Evolutionary conservation across 2,888 invertebrate genomes (phyloP).

Genomic region (Xanthia togata): DNA sequence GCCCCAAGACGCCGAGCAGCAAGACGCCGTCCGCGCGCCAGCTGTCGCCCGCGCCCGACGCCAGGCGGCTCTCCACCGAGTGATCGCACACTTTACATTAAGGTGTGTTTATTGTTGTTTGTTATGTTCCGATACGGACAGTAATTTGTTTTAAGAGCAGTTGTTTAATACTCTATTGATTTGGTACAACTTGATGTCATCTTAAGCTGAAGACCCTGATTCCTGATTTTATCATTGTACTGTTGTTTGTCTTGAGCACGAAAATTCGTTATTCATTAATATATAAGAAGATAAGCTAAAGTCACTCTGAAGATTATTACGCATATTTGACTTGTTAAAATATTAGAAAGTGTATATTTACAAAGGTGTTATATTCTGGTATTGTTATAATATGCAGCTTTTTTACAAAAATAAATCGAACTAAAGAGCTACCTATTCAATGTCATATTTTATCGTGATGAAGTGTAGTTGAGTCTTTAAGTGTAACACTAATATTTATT

Average conservation of each 20-base stretch:
- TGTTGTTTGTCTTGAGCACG: constrained; percentile 38
- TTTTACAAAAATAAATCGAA: constrained; percentile 16
- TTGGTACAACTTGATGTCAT: constrained; percentile 36
- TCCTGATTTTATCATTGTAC: constrained; percentile 30
- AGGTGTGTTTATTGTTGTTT: constrained; percentile 59
- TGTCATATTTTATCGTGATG: constrained; percentile 14
- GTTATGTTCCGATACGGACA: constrained; percentile 60
- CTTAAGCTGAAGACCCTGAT: constrained; percentile 6
- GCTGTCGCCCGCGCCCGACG: constrained; percentile 67
- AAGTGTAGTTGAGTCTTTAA: constrained; percentile 4
- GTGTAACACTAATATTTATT: constrained; percentile 37
- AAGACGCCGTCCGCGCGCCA: constrained; percentile 82
- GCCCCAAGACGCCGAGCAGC: constrained; percentile 81
- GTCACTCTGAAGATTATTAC: constrained; percentile 33
- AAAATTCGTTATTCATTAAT: constrained; percentile 35
- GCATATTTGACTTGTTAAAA: constrained; percentile 31
- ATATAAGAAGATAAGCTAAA: constrained; percentile 32
- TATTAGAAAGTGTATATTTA: constrained; percentile 37
- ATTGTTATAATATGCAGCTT: constrained; percentile 20
- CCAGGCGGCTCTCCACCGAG: constrained; percentile 67
- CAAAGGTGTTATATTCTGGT: constrained; percentile 27
- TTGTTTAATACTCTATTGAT: constrained; percentile 61
- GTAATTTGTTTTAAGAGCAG: constrained; percentile 57
- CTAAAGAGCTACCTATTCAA: constrained; percentile 1
- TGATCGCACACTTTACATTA: constrained; percentile 55